A percentile compares a stretch with the other conserved stretches of the same genome.
Evolutionary conservation across 2,113 vertebrate genomes (phyloP).

Genomic region (Ochotona curzoniae): DNA sequence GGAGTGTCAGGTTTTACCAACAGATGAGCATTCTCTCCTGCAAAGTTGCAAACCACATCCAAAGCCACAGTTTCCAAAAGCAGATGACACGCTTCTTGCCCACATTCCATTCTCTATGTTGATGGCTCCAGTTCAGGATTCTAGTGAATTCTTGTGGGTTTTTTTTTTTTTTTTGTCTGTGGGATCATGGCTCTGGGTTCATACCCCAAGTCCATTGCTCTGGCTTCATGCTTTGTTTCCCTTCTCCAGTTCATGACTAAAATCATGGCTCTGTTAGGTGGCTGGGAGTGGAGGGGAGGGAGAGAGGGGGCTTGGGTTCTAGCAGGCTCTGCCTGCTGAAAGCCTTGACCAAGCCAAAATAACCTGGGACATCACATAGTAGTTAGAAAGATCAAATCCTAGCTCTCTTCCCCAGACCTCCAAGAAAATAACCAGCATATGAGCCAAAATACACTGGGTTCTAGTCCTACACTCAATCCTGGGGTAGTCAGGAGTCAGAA

Average conservation of each 20-base stretch:
- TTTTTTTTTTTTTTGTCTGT: background rate
- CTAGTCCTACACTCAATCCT: background rate
- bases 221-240: background rate
- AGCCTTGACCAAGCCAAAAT: background rate
- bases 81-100: too few species aligned
- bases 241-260: background rate
- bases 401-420: background rate
- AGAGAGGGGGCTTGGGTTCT: too few species aligned
- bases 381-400: background rate
- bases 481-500: background rate
- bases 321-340: background rate
- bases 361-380: background rate
- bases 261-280: background rate
- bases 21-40: background rate
- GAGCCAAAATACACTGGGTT: background rate
- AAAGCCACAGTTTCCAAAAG: background rate
- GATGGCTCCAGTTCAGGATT: background rate
- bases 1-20: background rate
- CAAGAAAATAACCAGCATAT: background rate
- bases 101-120: background rate
- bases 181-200: background rate
- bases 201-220: background rate
- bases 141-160: too few species aligned
- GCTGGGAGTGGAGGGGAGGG: background rate
- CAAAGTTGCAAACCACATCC: background rate